Base-by-base conservation (phyloP, 2,113 vertebrate genomes). In the Spermophilus dauricus region DNA sequence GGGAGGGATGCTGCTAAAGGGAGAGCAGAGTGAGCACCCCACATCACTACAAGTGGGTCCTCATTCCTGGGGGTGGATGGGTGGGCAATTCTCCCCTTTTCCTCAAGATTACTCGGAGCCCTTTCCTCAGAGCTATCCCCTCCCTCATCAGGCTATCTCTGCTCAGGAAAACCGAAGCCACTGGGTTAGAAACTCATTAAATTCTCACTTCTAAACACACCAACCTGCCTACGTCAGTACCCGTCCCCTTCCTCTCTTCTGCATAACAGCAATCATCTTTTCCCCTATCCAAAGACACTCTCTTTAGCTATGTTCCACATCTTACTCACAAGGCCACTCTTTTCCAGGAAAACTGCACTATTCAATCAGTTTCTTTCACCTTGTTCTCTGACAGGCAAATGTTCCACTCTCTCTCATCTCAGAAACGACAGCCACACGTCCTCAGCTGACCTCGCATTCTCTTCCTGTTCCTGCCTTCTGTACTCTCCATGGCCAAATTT, bases 291-390 rank as follows among this genome's bases (percentile, higher is more conserved):
- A 42, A 67, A 69, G 7, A 48, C 45, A 61, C 51, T 42, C 81
- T 18, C 39, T 81, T 70, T 69, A 73, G 45, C 53, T 95, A 28
- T 34, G 51, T 4, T 56, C 34, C 73, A 24, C 7, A 42, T 53
- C 13, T 72, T 86, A 51, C 65, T 37, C 24, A 73, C 61, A 63
- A 16, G 13, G 51, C 61, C 61, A 72, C 73, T 2, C 10, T 18
- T 86, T 39, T 39, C 34, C 28, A 63, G 34, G 42, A 61, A 92
- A 89, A 85, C 84, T 42, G 48, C 84, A 80, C 78, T 65, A 28
- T 72, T 91, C 45, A 11, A 69, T 87, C 80, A 75, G 8, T 70
- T 78, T 88, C 48, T 88, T 95, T 96, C 58, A 93, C 76, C 34
- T 86, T 51, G 32, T 61, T 61, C 84, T 81, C 85, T 85, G 45